These are phyloP conservation scores for Archips crataeganus DNA, from an alignment of 2,888 invertebrate genomes.

Conservation along the genomic window DNA sequence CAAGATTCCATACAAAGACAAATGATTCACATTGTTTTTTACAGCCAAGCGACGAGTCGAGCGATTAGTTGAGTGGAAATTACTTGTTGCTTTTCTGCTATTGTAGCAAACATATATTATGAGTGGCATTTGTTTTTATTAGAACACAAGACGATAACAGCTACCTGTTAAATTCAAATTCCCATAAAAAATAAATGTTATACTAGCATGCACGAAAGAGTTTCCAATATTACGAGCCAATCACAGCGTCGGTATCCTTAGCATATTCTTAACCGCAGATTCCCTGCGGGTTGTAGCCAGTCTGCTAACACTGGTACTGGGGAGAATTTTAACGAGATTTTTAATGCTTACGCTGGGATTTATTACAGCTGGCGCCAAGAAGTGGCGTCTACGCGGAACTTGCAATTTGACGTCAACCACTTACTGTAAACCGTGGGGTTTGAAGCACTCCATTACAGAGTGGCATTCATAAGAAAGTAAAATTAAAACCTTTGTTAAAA, in stretches of 20 bases:
- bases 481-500: background rate
- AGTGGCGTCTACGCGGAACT: conserved; percentile 58
- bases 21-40: conserved; percentile 36
- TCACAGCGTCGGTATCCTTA: background rate
- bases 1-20: conserved; percentile 26
- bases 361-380: conserved; percentile 70
- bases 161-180: background rate
- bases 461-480: background rate
- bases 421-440: conserved; percentile 29
- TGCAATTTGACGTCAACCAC: conserved; percentile 41
- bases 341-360: conserved; percentile 75
- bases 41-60: conserved; percentile 43
- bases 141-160: background rate
- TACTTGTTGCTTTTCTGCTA: conserved; percentile 63
- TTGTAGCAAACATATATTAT: conserved; percentile 27
- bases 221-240: conserved; percentile 4
- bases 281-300: conserved; percentile 50
- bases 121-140: conserved; percentile 12
- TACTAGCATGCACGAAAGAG: background rate
- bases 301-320: conserved; percentile 55
- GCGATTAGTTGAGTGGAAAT: conserved; percentile 55
- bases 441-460: conserved; percentile 1
- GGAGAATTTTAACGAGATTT: conserved; percentile 74
- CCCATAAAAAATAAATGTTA: background rate
- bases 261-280: conserved; percentile 47